phyloP scores from a whole-genome alignment of 2,888 invertebrate species.

The Agrotis clavis region DNA sequence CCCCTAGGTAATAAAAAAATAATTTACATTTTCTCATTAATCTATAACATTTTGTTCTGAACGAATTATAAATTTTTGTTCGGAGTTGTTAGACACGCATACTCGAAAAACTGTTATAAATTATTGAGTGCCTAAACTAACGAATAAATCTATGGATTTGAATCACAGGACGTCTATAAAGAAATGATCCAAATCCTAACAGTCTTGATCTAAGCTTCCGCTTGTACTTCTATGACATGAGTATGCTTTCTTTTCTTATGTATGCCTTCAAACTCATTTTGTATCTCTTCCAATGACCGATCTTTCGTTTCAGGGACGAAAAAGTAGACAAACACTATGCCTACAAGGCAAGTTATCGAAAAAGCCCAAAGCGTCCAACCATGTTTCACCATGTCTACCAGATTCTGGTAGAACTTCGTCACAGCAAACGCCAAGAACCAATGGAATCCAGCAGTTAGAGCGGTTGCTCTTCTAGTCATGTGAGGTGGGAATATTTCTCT shows the following conservation, averaged over 20 bases:
- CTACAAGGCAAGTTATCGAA: constrained; percentile 91
- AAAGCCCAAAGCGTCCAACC: constrained; percentile 93
- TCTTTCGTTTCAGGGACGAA: constrained; percentile 94
- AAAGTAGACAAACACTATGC: constrained; percentile 92
- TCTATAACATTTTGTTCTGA: constrained; percentile 29
- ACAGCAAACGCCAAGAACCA: constrained; percentile 93
- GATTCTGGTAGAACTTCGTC: constrained; percentile 92
- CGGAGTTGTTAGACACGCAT: neutral
- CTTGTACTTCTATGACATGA: constrained; percentile 87
- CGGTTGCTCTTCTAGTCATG: constrained; percentile 92
- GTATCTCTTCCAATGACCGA: constrained; percentile 90
- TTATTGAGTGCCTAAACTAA: constrained; percentile 30
- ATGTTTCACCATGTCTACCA: constrained; percentile 89
- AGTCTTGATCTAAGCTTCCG: constrained; percentile 74
- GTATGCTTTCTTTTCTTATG: constrained; percentile 84
- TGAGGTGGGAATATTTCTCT: constrained; percentile 93
- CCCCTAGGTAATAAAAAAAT: constrained; percentile 55
- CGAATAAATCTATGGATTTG: constrained; percentile 35
- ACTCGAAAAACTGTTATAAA: constrained; percentile 32
- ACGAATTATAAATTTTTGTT: neutral
- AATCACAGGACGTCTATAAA: constrained; percentile 9
- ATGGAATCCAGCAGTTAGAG: constrained; percentile 93
- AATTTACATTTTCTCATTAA: constrained; percentile 61
- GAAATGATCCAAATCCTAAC: constrained; percentile 44
- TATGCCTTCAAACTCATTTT: constrained; percentile 88